Evolutionary conservation across 1,140 invertebrate genomes (phyloP).

Genomic region (Aricia agestis): DNA sequence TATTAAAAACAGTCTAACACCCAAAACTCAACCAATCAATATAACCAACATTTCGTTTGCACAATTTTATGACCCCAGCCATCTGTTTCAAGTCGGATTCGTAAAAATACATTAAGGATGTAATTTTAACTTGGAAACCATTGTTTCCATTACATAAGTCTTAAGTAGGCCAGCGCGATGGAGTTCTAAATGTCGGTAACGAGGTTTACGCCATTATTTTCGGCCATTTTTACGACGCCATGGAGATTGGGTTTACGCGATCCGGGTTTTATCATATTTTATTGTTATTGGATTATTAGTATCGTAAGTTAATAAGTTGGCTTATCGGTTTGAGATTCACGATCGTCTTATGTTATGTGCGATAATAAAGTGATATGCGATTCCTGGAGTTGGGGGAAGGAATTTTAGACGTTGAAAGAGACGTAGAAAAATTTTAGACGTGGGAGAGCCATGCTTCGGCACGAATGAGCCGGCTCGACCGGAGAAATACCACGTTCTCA

Average conservation of each 20-base stretch:
- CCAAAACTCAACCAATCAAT: neutral
- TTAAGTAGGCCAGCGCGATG: conserved; percentile 11
- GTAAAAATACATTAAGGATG: neutral
- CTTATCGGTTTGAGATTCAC: neutral
- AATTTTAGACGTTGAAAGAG: too few relatives aligned
- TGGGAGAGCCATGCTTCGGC: too few relatives aligned
- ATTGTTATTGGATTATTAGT: neutral
- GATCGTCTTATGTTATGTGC: neutral
- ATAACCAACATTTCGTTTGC: neutral
- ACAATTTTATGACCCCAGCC: neutral
- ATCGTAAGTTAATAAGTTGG: neutral
- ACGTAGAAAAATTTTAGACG: too few relatives aligned
- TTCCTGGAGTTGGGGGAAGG: too few relatives aligned
- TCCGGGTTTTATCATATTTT: neutral
- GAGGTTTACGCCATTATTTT: conserved; percentile 3
- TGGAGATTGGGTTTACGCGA: neutral
- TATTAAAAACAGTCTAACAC: too few relatives aligned
- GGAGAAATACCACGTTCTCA: too few relatives aligned
- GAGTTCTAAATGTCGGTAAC: conserved; percentile 16
- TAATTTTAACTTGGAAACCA: conserved; percentile 11
- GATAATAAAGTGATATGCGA: neutral
- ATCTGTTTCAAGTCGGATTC: neutral
- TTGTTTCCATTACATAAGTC: conserved; percentile 7
- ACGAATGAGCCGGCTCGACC: too few relatives aligned
- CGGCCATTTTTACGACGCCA: neutral